Conservation (phyloP, 2,797 vertebrate genomes). For the Miichthys miiuy region DNA sequence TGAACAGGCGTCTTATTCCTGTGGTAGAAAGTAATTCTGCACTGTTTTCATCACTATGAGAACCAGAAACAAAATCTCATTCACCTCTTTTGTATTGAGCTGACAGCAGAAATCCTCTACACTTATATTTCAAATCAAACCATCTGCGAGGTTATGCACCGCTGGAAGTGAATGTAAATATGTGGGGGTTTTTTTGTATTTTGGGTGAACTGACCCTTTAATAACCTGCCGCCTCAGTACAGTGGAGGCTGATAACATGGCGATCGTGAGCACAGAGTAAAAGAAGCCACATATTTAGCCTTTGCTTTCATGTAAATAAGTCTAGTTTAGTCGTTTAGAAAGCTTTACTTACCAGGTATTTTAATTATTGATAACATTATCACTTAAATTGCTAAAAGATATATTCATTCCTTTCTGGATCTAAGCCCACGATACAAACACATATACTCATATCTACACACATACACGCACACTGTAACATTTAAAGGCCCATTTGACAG, state of each 20-base stretch:
- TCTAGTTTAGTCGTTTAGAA: neutral
- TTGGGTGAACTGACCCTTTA: neutral
- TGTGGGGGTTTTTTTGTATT: neutral
- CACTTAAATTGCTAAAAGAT: neutral
- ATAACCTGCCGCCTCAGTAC: neutral
- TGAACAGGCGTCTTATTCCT: neutral
- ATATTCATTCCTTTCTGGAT: neutral
- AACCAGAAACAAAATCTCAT: neutral
- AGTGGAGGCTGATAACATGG: neutral
- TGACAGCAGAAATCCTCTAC: neutral
- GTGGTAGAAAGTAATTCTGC: neutral
- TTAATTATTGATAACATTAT: neutral
- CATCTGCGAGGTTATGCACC: neutral
- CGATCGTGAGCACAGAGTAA: neutral
- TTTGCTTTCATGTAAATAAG: neutral
- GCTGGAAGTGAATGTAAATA: neutral
- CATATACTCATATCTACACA: neutral
- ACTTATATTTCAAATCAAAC: neutral
- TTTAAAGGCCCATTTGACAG: conserved; percentile 63
- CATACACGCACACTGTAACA: conserved; percentile 37
- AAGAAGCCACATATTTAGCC: neutral
- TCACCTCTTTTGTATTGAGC: neutral
- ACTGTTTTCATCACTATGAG: neutral
- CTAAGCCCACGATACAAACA: neutral
- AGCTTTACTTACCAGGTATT: neutral